Evolutionary conservation across 2,797 vertebrate genomes (phyloP).

Genomic region (Malurus splendens): DNA sequence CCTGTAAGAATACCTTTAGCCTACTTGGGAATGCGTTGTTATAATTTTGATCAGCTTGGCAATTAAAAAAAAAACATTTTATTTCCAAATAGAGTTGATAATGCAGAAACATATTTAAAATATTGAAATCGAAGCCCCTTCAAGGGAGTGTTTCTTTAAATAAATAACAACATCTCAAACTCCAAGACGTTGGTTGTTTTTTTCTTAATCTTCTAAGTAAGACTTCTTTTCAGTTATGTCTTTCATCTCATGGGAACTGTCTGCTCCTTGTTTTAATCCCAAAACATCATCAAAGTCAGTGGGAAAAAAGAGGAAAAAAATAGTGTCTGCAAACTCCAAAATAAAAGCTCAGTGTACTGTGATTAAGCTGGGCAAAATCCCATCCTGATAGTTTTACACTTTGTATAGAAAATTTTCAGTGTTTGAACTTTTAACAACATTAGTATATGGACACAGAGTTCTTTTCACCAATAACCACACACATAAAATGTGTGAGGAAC

Average conservation of each 20-base stretch:
- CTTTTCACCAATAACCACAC: neutral
- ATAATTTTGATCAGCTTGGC: neutral
- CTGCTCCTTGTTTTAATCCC: conserved; percentile 39
- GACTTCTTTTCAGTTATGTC: conserved; percentile 19
- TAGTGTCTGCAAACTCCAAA: neutral
- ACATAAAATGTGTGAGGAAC: neutral
- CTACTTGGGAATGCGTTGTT: neutral
- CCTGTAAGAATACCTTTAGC: neutral
- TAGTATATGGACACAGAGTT: neutral
- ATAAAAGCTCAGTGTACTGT: neutral
- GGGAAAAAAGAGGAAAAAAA: neutral
- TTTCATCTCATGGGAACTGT: conserved; percentile 53
- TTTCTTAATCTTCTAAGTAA: conserved; percentile 26
- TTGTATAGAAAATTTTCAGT: neutral
- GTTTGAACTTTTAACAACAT: neutral
- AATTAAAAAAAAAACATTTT: neutral
- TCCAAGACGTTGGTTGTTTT: neutral
- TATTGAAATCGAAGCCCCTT: neutral
- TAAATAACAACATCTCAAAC: conserved; percentile 12
- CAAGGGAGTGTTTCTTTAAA: conserved; percentile 17
- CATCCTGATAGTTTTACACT: neutral
- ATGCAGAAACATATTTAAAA: neutral
- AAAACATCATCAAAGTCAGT: conserved; percentile 34
- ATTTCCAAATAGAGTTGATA: neutral
- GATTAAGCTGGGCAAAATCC: neutral